Evolutionary conservation across 1,140 invertebrate species (phyloP).

Genomic region (Pinna nobilis): DNA sequence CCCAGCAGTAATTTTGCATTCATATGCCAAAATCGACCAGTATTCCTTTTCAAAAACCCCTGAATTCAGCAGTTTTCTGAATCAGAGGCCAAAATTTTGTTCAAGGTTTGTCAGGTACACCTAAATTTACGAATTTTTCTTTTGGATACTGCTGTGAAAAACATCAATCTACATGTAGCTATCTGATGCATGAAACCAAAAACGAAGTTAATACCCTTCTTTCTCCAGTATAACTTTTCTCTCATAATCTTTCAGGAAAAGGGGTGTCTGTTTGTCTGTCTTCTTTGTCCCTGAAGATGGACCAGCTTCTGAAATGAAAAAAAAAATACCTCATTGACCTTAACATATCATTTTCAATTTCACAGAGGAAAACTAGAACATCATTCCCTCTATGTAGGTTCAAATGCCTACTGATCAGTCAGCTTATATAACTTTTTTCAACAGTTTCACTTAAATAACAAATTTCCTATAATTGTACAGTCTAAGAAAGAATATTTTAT

Average conservation of each 20-base stretch:
- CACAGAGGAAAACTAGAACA: too few relatives aligned
- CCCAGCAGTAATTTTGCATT: too few relatives aligned
- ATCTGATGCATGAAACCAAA: background rate
- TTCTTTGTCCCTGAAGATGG: conserved; percentile 67
- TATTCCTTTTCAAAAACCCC: background rate
- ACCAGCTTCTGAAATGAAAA: too few relatives aligned
- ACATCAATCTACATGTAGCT: background rate
- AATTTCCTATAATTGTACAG: background rate
- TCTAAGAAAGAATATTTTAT: too few relatives aligned
- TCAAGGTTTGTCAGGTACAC: background rate
- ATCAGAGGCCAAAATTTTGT: background rate
- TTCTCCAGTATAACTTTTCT: conserved; percentile 84
- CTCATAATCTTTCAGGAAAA: conserved; percentile 88
- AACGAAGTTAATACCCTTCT: conserved; percentile 76
- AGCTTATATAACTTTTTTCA: background rate
- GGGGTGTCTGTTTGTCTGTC: conserved; percentile 78
- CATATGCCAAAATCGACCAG: too few relatives aligned
- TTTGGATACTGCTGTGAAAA: too few relatives aligned
- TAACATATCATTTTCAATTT: too few relatives aligned
- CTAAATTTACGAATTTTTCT: too few relatives aligned
- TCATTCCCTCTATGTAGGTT: too few relatives aligned
- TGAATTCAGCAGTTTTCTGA: background rate
- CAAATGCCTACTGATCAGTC: too few relatives aligned
- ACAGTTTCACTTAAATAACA: background rate
- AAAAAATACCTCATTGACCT: too few relatives aligned